A percentile compares a stretch with the other conserved stretches of the same genome.
Evolutionary conservation across 1,140 invertebrate genomes (phyloP).

Genomic region (Pseudomyrmex dendroicus): DNA sequence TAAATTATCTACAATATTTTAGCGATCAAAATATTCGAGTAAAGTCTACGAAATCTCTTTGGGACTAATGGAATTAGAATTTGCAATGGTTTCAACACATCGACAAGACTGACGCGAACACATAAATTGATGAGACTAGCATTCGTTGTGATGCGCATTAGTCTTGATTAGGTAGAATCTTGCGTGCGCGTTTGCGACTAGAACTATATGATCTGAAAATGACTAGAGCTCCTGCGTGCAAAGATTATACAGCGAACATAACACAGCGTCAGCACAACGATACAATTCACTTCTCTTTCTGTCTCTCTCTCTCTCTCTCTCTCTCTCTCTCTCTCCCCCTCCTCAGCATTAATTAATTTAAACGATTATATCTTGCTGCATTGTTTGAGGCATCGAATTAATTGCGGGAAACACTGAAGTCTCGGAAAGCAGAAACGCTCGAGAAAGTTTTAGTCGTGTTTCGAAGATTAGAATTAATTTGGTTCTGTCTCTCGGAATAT

Average conservation of each 20-base stretch:
- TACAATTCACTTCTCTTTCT: conserved; percentile 73
- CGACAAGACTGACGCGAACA: background rate
- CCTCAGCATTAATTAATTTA: conserved; percentile 80
- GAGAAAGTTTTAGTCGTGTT: conserved; percentile 50
- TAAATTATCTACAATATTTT: conserved; percentile 4
- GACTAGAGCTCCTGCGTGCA: conserved; percentile 22
- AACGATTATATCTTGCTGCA: conserved; percentile 79
- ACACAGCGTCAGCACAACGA: conserved; percentile 52
- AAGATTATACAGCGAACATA: conserved; percentile 13
- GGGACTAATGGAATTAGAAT: background rate
- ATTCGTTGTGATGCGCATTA: conserved; percentile 19
- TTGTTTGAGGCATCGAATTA: conserved; percentile 82
- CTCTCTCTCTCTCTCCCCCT: conserved; percentile 71
- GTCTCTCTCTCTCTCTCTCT: conserved; percentile 69
- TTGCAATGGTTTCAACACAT: background rate
- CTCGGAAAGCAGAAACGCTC: conserved; percentile 35
- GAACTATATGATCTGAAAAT: conserved; percentile 53
- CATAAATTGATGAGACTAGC: background rate
- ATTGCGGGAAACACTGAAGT: conserved; percentile 73
- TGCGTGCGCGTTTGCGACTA: conserved; percentile 4
- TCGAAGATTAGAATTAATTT: background rate
- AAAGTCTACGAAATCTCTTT: background rate
- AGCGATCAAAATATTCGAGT: background rate
- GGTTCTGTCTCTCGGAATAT: background rate
- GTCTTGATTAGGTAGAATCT: conserved; percentile 13